These are phyloP conservation scores for Bujurquina vittata DNA, from an alignment of 2,113 vertebrate species.

Conservation along the genomic window DNA sequence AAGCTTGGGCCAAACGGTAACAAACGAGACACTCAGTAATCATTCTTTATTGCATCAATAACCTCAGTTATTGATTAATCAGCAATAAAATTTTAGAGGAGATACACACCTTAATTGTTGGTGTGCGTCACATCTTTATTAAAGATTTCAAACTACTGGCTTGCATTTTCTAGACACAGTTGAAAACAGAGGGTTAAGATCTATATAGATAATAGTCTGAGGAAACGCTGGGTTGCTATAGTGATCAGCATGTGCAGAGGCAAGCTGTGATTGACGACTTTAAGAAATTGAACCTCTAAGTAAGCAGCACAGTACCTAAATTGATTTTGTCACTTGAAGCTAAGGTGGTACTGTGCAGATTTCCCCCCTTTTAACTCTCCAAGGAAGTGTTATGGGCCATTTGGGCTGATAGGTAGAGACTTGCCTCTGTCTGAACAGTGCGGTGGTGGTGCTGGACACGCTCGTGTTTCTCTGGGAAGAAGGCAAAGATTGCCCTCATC, in stretches of 20 bases:
- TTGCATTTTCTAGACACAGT: slow-evolving; percentile 10
- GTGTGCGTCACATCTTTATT: slow-evolving; percentile 4
- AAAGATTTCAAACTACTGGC: not conserved
- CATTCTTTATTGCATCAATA: slow-evolving; percentile 57
- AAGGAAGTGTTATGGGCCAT: slow-evolving; percentile 50
- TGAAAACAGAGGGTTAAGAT: not conserved
- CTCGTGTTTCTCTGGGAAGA: slow-evolving; percentile 45
- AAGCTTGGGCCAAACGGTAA: slow-evolving; percentile 46
- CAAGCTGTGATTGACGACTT: slow-evolving; percentile 19
- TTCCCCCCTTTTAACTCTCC: not conserved
- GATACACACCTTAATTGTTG: slow-evolving; percentile 36
- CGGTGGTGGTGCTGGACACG: slow-evolving; percentile 7
- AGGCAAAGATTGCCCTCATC: slow-evolving; percentile 69
- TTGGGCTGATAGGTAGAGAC: slow-evolving; percentile 49
- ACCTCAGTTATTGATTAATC: slow-evolving; percentile 50
- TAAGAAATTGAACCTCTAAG: slow-evolving; percentile 26
- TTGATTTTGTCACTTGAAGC: slow-evolving; percentile 41
- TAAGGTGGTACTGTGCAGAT: not conserved
- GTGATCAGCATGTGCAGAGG: slow-evolving; percentile 22
- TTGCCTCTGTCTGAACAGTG: slow-evolving; percentile 36
- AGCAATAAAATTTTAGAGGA: slow-evolving; percentile 48
- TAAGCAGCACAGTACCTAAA: slow-evolving; percentile 23
- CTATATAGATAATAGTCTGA: not conserved
- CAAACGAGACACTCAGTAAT: slow-evolving; percentile 52
- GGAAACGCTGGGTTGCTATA: slow-evolving; percentile 21